Percentiles rank a stretch among this genome's conserved stretches.
Evolutionary conservation across 2,888 invertebrate genomes (phyloP).

Genomic region (Agonopterix subpropinquella): DNA sequence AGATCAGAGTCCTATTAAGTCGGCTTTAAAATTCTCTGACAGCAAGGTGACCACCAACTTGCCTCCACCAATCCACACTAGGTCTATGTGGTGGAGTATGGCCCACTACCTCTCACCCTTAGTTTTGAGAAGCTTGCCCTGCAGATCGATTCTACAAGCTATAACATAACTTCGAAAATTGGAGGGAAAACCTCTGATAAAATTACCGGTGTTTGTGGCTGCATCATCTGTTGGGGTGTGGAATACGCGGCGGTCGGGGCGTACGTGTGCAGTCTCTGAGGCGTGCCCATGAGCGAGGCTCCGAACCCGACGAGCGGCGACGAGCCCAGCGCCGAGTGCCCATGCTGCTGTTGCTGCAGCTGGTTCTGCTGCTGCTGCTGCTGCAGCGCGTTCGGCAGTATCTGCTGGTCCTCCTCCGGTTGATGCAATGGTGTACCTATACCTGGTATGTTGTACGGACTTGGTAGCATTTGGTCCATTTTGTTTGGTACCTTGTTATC

Average conservation of each 20-base stretch:
- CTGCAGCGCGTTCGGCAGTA: constrained; percentile 88
- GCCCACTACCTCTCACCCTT: too few relatives aligned
- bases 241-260: constrained; percentile 84
- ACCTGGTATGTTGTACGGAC: constrained; percentile 92
- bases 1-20: too few relatives aligned
- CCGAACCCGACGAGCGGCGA: constrained; percentile 78
- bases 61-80: too few relatives aligned
- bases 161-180: neutral
- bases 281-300: constrained; percentile 78
- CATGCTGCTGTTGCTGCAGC: constrained; percentile 70
- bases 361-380: constrained; percentile 86
- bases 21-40: too few relatives aligned
- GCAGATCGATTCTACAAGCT: neutral
- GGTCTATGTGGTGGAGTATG: neutral
- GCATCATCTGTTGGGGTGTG: constrained; percentile 90
- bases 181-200: neutral
- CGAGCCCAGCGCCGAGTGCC: constrained; percentile 74
- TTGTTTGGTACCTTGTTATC: constrained; percentile 21
- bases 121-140: too few relatives aligned
- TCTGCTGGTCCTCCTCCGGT: constrained; percentile 93
- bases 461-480: constrained; percentile 95
- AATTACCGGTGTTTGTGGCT: constrained; percentile 91
- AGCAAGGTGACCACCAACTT: too few relatives aligned
- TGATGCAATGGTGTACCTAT: constrained; percentile 94
- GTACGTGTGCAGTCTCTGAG: constrained; percentile 85